Percentiles rank a stretch among this genome's conserved stretches.
phyloP scores from a whole-genome alignment of 2,113 vertebrate genomes.

The Lagopus muta region DNA sequence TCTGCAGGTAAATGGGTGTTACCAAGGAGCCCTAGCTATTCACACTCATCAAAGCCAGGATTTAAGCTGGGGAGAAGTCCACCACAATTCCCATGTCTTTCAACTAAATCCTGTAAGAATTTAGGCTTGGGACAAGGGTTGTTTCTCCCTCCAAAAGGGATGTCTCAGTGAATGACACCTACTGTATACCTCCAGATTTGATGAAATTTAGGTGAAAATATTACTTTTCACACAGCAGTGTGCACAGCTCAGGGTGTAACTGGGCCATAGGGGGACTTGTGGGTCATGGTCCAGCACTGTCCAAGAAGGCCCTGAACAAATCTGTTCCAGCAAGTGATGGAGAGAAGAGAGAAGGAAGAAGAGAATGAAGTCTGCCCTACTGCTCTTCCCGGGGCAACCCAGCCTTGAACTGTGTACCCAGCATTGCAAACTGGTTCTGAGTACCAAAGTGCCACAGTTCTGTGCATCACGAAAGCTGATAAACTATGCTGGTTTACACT shows the following conservation, averaged over 20 bases:
- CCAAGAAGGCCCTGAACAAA: not conserved
- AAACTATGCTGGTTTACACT: not conserved
- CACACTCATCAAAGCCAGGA: not conserved
- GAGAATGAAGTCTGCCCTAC: not conserved
- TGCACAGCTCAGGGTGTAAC: fast-evolving
- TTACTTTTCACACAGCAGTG: not conserved
- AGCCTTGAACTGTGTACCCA: not conserved
- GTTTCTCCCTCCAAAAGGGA: not conserved
- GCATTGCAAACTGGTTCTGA: fast-evolving
- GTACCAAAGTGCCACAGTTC: not conserved
- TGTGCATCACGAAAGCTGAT: not conserved
- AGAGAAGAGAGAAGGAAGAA: not conserved
- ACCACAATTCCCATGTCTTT: not conserved
- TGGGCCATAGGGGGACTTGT: not conserved
- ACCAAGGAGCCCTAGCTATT: not conserved
- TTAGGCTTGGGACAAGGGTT: not conserved
- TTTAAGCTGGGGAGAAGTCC: not conserved
- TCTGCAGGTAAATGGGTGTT: not conserved
- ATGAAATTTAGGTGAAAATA: not conserved
- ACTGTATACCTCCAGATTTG: not conserved
- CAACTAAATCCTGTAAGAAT: not conserved
- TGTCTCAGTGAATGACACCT: slow-evolving; percentile 46
- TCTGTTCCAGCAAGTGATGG: not conserved
- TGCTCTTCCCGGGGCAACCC: not conserved
- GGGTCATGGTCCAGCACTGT: fast-evolving